Conservation (phyloP, 2,888 invertebrate genomes). For the Drosophila crucigera region DNA sequence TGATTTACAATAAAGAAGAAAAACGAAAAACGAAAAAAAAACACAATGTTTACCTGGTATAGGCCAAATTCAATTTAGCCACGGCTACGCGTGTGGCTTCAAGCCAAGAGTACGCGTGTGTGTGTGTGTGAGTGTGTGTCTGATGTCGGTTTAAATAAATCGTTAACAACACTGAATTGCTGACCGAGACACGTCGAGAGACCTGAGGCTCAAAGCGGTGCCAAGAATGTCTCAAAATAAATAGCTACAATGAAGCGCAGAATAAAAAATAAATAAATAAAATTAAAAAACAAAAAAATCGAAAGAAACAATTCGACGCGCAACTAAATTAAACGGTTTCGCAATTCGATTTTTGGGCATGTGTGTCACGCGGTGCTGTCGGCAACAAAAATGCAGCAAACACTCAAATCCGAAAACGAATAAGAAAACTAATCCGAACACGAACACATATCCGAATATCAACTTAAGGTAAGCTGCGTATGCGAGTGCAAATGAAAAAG, state of each 20-base stretch:
- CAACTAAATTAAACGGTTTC: constrained; percentile 73
- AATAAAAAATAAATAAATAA: constrained; percentile 27
- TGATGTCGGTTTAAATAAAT: constrained; percentile 67
- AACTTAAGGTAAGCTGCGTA: constrained; percentile 34
- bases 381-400: constrained; percentile 35
- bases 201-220: constrained; percentile 36
- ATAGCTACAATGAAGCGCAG: constrained; percentile 32
- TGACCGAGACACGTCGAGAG: constrained; percentile 47
- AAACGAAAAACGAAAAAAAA: constrained; percentile 23
- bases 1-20: constrained; percentile 63
- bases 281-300: constrained; percentile 14
- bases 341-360: constrained; percentile 70
- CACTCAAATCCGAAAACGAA: constrained; percentile 22
- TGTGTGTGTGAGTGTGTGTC: constrained; percentile 11
- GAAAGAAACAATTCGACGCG: constrained; percentile 39
- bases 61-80: constrained; percentile 68
- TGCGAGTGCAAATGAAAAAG: constrained; percentile 35
- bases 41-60: constrained; percentile 55
- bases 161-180: constrained; percentile 54
- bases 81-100: constrained; percentile 57
- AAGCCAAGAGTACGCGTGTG: constrained; percentile 11
- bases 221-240: constrained; percentile 69
- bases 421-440: constrained; percentile 7
- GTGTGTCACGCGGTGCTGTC: constrained; percentile 64
- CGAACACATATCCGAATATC: constrained; percentile 23